Percentiles rank a stretch among this genome's conserved stretches.
Evolutionary conservation across 2,113 vertebrate species (phyloP).

Genomic region (Gopherus flavomarginatus): DNA sequence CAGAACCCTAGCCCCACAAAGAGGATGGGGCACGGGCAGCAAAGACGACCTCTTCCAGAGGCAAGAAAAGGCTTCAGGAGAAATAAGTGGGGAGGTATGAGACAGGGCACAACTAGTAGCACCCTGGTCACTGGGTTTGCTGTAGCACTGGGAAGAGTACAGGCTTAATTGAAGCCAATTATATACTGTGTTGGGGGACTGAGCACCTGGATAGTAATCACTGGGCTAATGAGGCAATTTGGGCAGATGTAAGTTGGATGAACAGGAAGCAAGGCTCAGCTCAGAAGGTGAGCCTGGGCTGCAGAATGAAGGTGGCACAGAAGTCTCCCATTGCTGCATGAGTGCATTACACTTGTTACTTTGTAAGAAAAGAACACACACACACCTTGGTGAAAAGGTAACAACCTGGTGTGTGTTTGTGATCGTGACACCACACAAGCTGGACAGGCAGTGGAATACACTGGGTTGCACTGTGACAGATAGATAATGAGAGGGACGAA

Average conservation of each 20-base stretch:
- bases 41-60: neutral
- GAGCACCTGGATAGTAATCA: neutral
- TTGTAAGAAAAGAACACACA: too few species aligned
- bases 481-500: conserved; percentile 54
- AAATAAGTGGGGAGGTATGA: neutral
- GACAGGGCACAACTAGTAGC: neutral
- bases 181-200: neutral
- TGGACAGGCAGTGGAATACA: neutral
- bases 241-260: too few species aligned
- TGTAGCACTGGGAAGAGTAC: neutral
- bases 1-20: neutral
- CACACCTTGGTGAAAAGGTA: too few species aligned
- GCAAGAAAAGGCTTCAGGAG: neutral
- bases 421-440: too few species aligned
- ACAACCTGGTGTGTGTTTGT: too few species aligned
- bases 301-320: too few species aligned
- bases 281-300: too few species aligned
- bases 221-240: neutral
- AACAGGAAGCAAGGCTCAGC: too few species aligned
- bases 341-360: too few species aligned
- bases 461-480: neutral
- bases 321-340: too few species aligned
- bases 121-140: neutral
- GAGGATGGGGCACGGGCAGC: neutral
- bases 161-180: neutral